phyloP scores from a whole-genome alignment of 2,888 invertebrate species.

The Glaucopsyche alexis region DNA sequence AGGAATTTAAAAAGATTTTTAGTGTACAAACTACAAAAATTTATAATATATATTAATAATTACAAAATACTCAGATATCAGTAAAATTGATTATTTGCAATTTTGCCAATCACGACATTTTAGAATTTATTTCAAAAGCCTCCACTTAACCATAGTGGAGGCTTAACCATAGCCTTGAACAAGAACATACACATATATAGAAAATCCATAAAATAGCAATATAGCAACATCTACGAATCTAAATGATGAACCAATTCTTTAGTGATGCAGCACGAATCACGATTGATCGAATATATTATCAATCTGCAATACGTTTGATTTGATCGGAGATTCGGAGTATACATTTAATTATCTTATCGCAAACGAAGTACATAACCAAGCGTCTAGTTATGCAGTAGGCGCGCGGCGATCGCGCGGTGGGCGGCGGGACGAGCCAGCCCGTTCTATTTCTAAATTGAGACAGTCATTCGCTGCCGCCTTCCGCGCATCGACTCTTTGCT shows the following conservation, averaged over 20 bases:
- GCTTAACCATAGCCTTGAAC: neutral
- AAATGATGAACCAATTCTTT: neutral
- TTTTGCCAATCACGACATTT: too few species aligned
- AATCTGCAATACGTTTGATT: neutral
- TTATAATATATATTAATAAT: too few species aligned
- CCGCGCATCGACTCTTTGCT: conserved; percentile 73
- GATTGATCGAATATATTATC: neutral
- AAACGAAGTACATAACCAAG: neutral
- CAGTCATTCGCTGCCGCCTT: conserved; percentile 75
- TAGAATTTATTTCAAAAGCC: too few species aligned
- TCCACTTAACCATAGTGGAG: too few species aligned
- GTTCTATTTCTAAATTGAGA: conserved; percentile 79
- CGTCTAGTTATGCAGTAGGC: conserved; percentile 15
- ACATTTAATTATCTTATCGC: conserved; percentile 18
- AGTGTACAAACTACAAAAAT: neutral
- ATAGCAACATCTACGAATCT: too few species aligned
- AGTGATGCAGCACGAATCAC: neutral
- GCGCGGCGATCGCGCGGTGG: conserved; percentile 29
- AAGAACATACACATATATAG: neutral
- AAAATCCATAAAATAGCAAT: neutral
- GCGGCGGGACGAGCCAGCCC: conserved; percentile 60
- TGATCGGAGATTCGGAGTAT: neutral
- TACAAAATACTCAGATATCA: too few species aligned
- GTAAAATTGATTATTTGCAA: too few species aligned
- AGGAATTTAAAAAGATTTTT: too few species aligned